Evolutionary conservation across 2,113 vertebrate species (phyloP).

Genomic region (Piprites chloris): DNA sequence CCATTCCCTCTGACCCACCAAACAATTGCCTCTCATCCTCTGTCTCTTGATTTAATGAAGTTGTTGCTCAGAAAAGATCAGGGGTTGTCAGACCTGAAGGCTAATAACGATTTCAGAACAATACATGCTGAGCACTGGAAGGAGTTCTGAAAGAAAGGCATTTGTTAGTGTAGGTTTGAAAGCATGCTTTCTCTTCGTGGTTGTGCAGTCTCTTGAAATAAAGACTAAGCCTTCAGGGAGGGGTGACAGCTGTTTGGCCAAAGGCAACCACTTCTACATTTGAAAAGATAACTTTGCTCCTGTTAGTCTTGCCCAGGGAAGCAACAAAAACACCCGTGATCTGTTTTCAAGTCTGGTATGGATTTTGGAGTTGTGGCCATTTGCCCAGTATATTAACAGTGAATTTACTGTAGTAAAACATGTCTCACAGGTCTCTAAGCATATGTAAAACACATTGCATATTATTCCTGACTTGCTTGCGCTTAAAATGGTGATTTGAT

Average conservation of each 20-base stretch:
- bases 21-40: not conserved
- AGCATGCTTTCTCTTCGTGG: not conserved
- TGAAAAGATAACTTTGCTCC: not conserved
- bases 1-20: not conserved
- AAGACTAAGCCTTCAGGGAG: not conserved
- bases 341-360: not conserved
- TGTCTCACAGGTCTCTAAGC: not conserved
- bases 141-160: not conserved
- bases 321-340: not conserved
- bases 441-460: not conserved
- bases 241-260: not conserved
- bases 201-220: not conserved
- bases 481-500: not conserved
- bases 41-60: not conserved
- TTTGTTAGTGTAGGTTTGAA: not conserved
- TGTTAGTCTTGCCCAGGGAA: not conserved
- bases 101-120: not conserved
- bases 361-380: not conserved
- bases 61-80: not conserved
- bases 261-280: not conserved
- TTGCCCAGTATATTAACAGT: not conserved
- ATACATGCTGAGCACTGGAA: not conserved
- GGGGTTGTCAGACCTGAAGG: not conserved
- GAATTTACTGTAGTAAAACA: not conserved
- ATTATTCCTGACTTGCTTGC: not conserved